Base-by-base conservation (phyloP, 2,888 invertebrate species). In the Diaperis boleti region DNA sequence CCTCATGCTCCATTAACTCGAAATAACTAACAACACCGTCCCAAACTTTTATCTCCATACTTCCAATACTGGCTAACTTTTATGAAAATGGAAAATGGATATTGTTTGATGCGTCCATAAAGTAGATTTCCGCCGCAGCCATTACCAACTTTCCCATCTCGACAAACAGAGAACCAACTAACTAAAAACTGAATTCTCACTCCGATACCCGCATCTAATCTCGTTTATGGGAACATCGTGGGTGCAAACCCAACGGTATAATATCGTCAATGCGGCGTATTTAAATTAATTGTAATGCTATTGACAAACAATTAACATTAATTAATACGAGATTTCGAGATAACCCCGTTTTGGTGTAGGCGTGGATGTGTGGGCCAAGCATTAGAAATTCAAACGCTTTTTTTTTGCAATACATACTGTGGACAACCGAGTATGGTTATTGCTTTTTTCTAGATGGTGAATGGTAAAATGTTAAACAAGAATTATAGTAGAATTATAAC, bases 211-310 rank as follows among this genome's bases (percentile, higher is more conserved):
- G 26, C 26, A 26, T 26, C 26, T 26, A 26, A 26, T 26, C 26
- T 26, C 26, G n/a, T 26, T 26, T 8, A 26, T 26, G 26, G 26
- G n/a, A 26, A 26, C 6, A 5, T 6, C 26, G 26, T 26, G 26
- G 26, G 26, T 5, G 26, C 2, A n/a, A 26, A 3, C 26, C n/a
- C 26, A 26, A 26, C 26, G 26, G 26, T 26, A 26, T 26, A 2
- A 26, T 26, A 26, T 8, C n/a, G 26, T 26, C 26, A 26, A n/a
- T 26, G 26, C 26, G 26, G n/a, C n/a, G 26, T 8, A 26, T 35
- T 45, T 29, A 22, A 45, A 45, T 45, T 22, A 45, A 45, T 18
- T 42, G 42, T 42, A 42, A 42, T 42, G 42, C 20, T 42, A 42
- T 42, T 42, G 42, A 42, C 42, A 22, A 42, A 17, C 42, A 42